Percentiles rank a stretch among this genome's conserved stretches.
Evolutionary conservation across 1,140 invertebrate genomes (phyloP).

Genomic region (Philotrypesis tridentata): DNA sequence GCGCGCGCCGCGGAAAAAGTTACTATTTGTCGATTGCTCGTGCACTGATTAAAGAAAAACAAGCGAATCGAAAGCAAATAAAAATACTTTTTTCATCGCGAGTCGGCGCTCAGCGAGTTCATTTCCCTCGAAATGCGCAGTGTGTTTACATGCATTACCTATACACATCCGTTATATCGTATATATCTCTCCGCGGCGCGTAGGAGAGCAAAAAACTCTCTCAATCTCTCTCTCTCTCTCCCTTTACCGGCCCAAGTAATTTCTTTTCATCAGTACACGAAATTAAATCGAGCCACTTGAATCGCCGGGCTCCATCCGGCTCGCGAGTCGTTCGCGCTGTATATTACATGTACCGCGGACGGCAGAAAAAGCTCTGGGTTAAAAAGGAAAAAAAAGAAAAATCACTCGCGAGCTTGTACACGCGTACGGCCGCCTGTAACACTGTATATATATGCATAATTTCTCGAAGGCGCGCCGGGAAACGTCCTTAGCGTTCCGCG

Average conservation of each 20-base stretch:
- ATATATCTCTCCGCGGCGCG: too few relatives aligned
- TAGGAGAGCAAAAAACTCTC: too few relatives aligned
- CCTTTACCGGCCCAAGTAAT: conserved; percentile 1
- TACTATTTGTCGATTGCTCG: neutral
- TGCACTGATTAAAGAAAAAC: neutral
- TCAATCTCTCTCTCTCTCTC: too few relatives aligned
- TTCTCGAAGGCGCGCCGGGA: conserved; percentile 49
- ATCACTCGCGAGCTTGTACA: neutral
- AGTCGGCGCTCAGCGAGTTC: too few relatives aligned
- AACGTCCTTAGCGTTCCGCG: conserved; percentile 58
- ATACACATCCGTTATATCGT: too few relatives aligned
- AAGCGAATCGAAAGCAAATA: neutral
- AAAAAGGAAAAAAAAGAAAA: too few relatives aligned
- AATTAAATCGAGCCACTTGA: conserved; percentile 24
- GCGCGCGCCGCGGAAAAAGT: neutral
- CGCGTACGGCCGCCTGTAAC: too few relatives aligned
- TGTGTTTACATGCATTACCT: too few relatives aligned
- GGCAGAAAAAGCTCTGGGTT: neutral
- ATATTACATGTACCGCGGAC: too few relatives aligned
- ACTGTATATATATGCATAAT: too few relatives aligned
- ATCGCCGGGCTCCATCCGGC: neutral
- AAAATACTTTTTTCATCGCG: neutral
- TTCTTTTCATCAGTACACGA: conserved; percentile 5
- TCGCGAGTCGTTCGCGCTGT: neutral
- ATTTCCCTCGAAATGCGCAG: too few relatives aligned